These are phyloP conservation scores for Pantherophis guttatus DNA, from an alignment of 2,113 vertebrate genomes.

Conservation along the genomic window DNA sequence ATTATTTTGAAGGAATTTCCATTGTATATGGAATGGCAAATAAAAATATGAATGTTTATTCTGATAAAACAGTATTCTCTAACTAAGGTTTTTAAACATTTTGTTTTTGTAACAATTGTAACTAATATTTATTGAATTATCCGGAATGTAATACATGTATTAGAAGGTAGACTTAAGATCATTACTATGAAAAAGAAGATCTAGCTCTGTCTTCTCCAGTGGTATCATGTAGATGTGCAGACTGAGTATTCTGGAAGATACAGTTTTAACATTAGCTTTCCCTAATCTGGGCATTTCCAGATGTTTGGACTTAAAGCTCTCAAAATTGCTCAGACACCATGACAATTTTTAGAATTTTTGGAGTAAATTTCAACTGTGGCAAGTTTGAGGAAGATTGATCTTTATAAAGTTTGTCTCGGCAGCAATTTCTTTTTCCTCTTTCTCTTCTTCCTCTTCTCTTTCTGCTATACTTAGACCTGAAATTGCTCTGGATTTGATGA, in stretches of 20 bases:
- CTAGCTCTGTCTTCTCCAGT: background rate
- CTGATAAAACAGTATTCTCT: background rate
- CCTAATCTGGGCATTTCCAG: background rate
- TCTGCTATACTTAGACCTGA: background rate
- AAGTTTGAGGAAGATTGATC: background rate
- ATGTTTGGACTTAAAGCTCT: background rate
- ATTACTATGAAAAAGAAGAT: background rate
- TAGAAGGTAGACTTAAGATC: background rate
- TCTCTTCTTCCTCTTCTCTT: background rate
- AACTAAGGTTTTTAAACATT: background rate
- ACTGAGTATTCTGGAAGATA: background rate
- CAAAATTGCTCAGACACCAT: background rate
- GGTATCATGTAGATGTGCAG: background rate
- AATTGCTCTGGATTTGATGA: background rate
- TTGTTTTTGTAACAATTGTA: background rate
- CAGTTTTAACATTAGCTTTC: background rate
- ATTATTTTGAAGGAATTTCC: background rate
- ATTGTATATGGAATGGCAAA: constrained; percentile 2
- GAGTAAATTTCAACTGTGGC: background rate
- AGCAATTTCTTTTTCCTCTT: background rate
- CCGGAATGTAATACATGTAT: background rate
- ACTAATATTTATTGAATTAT: background rate
- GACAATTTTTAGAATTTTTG: background rate
- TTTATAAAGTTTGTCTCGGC: background rate
- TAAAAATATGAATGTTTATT: background rate